Percentiles rank a stretch among this genome's conserved stretches.
Conservation (phyloP, 2,888 invertebrate species). For the Entomobrya multifasciata region DNA sequence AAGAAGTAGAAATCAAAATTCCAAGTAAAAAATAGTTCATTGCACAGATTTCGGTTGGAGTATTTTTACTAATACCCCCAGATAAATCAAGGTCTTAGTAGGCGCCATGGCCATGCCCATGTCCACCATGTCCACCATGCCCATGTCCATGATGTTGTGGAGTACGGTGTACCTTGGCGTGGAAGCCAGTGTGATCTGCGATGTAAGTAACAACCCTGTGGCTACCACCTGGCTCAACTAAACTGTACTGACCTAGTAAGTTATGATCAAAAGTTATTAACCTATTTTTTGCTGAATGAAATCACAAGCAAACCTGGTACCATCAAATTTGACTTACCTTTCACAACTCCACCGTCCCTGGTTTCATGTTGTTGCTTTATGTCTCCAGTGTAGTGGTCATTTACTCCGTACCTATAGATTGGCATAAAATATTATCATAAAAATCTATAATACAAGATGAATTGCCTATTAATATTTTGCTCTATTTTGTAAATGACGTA, state of each 20-base stretch:
- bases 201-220: slow-evolving; percentile 88
- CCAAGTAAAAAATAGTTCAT: neutral
- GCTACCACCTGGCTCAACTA: slow-evolving; percentile 89
- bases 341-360: slow-evolving; percentile 85
- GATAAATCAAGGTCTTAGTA: neutral
- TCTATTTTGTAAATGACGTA: slow-evolving; percentile 21
- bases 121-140: slow-evolving; percentile 71
- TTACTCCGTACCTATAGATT: slow-evolving; percentile 74
- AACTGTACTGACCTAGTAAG: slow-evolving; percentile 87
- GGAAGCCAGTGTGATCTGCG: slow-evolving; percentile 88
- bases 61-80: neutral
- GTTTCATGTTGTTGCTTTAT: slow-evolving; percentile 86
- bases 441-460: neutral
- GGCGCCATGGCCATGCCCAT: slow-evolving; percentile 26
- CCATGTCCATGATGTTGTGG: slow-evolving; percentile 74
- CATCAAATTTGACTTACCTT: slow-evolving; percentile 17
- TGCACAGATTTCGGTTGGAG: neutral
- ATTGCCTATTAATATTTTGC: neutral
- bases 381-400: slow-evolving; percentile 77
- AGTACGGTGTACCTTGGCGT: slow-evolving; percentile 83
- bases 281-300: no score
- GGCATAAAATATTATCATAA: neutral
- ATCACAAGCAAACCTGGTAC: no score
- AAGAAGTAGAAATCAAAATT: neutral
- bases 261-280: no score